Conservation (phyloP, 2,113 vertebrate genomes). For the Gambusia holbrooki region DNA sequence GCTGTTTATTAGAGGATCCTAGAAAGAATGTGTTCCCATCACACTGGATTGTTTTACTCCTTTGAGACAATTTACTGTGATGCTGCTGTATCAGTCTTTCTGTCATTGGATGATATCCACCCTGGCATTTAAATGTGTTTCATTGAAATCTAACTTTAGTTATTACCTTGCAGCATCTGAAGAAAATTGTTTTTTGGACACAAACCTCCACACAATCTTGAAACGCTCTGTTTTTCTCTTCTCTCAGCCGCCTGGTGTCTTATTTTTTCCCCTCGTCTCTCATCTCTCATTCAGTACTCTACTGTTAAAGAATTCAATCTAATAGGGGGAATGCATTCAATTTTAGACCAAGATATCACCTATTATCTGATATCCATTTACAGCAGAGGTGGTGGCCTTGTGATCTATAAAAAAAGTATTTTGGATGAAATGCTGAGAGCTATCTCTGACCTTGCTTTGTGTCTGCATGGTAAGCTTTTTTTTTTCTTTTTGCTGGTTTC, state of each 20-base stretch:
- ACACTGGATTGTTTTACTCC: slow-evolving; percentile 37
- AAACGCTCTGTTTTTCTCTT: not conserved
- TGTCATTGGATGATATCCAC: slow-evolving; percentile 44
- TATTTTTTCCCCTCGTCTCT: not conserved
- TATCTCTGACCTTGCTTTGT: slow-evolving; percentile 57
- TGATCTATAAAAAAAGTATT: slow-evolving; percentile 44
- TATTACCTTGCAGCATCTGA: slow-evolving; percentile 14
- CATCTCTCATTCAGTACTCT: slow-evolving; percentile 16
- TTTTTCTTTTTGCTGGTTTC: not conserved
- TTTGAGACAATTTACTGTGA: slow-evolving; percentile 47
- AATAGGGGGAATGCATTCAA: slow-evolving; percentile 34
- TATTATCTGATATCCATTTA: slow-evolving; percentile 19
- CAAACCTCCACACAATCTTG: not conserved
- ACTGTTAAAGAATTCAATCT: slow-evolving; percentile 40
- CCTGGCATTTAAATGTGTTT: slow-evolving; percentile 36
- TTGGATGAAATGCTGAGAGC: slow-evolving; percentile 41
- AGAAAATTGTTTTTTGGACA: slow-evolving; percentile 5
- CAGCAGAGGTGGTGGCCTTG: slow-evolving; percentile 19
- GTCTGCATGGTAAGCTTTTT: not conserved
- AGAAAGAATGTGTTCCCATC: slow-evolving; percentile 35
- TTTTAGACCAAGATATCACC: slow-evolving; percentile 40
- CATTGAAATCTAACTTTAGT: slow-evolving; percentile 18
- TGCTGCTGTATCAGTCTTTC: slow-evolving; percentile 15
- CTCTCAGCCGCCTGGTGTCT: slow-evolving; percentile 2
- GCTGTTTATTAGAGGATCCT: slow-evolving; percentile 15